Evolutionary conservation across 2,888 invertebrate species (phyloP), one percentile per base, ranked within the genome.

Genomic region (Chalcosyrphus nemorum): DNA sequence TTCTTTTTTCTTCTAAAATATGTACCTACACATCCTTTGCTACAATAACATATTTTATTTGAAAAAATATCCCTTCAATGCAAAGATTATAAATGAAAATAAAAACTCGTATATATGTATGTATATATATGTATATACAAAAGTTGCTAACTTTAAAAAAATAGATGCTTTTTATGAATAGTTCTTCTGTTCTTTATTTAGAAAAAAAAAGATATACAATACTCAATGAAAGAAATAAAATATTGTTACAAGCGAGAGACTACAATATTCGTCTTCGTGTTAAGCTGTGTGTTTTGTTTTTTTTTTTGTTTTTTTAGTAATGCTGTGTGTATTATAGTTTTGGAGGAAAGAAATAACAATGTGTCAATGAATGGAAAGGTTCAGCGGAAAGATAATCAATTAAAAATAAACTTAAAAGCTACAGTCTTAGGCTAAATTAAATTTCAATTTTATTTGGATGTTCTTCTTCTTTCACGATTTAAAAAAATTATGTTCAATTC

Each of bases 341-440:
- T n/a, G n/a, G n/a, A n/a, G n/a, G n/a, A n/a, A n/a, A n/a, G n/a
- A n/a, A n/a, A n/a, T n/a, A n/a, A n/a, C n/a, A n/a, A n/a, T n/a
- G 17, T 41, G 52, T 32, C n/a, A n/a, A 32, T 68, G 11, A 38
- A 17, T 35, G 17, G 13, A 59, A 56, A 56, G 27, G 11, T 38
- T 17, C 4, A 43, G 6, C 19, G 59, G n/a, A 29, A 9, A 27
- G 63, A 38, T 32, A 47, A 52, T 5, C n/a, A 47, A n/a, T n/a
- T n/a, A n/a, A n/a, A 19, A 71, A 38, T 27, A 47, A 52, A 61
- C 6, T 19, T 70, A 81, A 45, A 41, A 68, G 24, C 52, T 61
- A 61, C 35, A 56, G 5, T 54, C 71, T 77, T 77, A 81, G 77
- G 32, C 66, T 82, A 66, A 45, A 24, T 29, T 57, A 63, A 70